Evolutionary conservation across 1,140 invertebrate species (phyloP).

Genomic region (Sycophila sp.): DNA sequence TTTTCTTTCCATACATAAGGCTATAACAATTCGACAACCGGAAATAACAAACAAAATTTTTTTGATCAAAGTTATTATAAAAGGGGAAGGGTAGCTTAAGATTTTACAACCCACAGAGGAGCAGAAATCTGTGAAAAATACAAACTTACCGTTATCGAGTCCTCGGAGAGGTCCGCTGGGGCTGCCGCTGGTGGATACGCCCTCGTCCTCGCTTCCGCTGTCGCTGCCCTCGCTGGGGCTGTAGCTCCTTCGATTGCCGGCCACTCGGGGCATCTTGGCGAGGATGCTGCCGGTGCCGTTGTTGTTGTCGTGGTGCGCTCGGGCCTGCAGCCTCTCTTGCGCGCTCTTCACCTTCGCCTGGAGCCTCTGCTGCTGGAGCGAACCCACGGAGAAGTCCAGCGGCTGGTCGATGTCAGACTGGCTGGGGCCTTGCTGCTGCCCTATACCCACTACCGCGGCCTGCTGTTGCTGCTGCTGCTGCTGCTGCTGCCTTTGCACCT

Average conservation of each 20-base stretch:
- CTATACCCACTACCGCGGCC: not conserved
- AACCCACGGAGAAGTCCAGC: slow-evolving; percentile 63
- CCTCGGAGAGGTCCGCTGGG: slow-evolving; percentile 59
- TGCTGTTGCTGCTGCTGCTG: not conserved
- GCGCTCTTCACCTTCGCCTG: not conserved
- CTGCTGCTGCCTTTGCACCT: slow-evolving; percentile 24
- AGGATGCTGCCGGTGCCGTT: slow-evolving; percentile 50
- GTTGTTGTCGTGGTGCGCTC: slow-evolving; percentile 56
- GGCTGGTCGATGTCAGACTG: slow-evolving; percentile 60
- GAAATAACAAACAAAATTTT: too few species aligned
- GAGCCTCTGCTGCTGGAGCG: slow-evolving; percentile 58
- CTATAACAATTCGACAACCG: too few species aligned
- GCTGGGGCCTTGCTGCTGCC: slow-evolving; percentile 38
- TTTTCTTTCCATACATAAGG: too few species aligned
- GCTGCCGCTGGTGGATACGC: slow-evolving; percentile 62
- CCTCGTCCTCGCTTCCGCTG: slow-evolving; percentile 63
- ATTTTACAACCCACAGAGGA: too few species aligned
- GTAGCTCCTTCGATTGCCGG: slow-evolving; percentile 55
- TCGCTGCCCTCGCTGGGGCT: slow-evolving; percentile 61
- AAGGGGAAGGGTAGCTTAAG: too few species aligned
- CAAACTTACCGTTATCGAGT: slow-evolving; percentile 56
- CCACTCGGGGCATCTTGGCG: slow-evolving; percentile 44
- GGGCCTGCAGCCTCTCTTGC: slow-evolving; percentile 6
- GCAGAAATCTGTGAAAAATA: too few species aligned
- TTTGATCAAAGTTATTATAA: too few species aligned